These are phyloP conservation scores for Brachionus paranguensis DNA, from an alignment of 1,140 invertebrate genomes.

Conservation along the genomic window DNA sequence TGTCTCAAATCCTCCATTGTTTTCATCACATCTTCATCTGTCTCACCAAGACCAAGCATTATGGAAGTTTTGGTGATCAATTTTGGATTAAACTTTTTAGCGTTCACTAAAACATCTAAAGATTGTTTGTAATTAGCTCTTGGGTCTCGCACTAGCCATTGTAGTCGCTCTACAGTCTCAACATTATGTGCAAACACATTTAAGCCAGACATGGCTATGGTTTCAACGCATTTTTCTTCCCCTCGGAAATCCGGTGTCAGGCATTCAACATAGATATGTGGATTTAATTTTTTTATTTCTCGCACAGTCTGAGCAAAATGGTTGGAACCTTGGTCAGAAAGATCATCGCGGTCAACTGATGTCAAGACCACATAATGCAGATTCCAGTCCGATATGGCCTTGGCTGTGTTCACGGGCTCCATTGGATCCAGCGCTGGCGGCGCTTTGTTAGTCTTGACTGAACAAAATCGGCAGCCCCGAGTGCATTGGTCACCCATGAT, in stretches of 20 bases:
- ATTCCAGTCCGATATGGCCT: conserved; percentile 78
- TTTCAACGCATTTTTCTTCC: conserved; percentile 67
- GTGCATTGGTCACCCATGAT: conserved; percentile 59
- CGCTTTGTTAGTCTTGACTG: conserved; percentile 87
- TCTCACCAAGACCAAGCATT: conserved; percentile 95
- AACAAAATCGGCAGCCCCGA: conserved; percentile 84
- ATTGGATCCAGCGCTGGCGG: conserved; percentile 81
- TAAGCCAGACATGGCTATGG: conserved; percentile 72
- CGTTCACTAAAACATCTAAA: conserved; percentile 70
- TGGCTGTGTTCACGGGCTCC: conserved; percentile 87
- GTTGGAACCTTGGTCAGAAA: conserved; percentile 78
- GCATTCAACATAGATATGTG: conserved; percentile 85
- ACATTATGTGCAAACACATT: conserved; percentile 96
- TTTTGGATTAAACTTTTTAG: conserved; percentile 67
- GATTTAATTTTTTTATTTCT: conserved; percentile 63
- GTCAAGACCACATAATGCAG: conserved; percentile 95
- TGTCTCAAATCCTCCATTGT: conserved; percentile 71
- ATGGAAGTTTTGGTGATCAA: conserved; percentile 95
- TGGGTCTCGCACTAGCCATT: conserved; percentile 75
- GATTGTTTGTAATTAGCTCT: conserved; percentile 76
- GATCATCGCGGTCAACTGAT: conserved; percentile 93
- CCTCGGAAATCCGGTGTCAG: conserved; percentile 92
- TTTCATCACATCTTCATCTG: conserved; percentile 77
- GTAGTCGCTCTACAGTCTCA: conserved; percentile 77
- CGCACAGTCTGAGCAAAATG: conserved; percentile 85